Evolutionary conservation across 2,888 invertebrate species (phyloP).

Genomic region (Cryptocephalus moraei): DNA sequence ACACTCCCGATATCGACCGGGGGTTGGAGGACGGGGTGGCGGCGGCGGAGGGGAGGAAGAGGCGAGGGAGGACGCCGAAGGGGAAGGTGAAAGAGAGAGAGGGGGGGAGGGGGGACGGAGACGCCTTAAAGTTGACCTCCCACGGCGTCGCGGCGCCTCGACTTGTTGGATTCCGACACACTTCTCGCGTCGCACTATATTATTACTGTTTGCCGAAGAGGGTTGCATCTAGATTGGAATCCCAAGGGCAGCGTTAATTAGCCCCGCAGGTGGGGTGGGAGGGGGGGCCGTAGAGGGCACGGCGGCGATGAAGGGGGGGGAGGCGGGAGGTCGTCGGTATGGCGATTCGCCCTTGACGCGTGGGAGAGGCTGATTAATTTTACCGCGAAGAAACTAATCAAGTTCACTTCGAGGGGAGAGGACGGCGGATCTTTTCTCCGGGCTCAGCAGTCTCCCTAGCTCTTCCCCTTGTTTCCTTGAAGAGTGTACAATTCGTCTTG

Average conservation of each 20-base stretch:
- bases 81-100: conserved; percentile 29
- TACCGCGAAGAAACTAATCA: no score
- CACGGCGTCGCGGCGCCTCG: conserved; percentile 36
- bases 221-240: conserved; percentile 18
- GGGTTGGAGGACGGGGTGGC: conserved; percentile 2
- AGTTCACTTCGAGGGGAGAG: no score
- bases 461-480: no score
- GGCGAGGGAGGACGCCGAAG: conserved; percentile 16
- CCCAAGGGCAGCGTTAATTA: conserved; percentile 4
- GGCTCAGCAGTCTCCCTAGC: no score
- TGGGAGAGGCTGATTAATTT: no score
- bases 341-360: no score
- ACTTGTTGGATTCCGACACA: conserved; percentile 38
- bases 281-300: no score
- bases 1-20: conserved; percentile 18
- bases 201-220: conserved; percentile 33
- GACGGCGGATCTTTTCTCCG: no score
- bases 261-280: background rate
- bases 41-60: conserved; percentile 17
- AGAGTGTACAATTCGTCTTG: no score
- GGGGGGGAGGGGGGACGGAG: conserved; percentile 33
- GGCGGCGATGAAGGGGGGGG: no score
- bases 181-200: conserved; percentile 34
- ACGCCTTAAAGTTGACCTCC: conserved; percentile 44
- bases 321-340: no score